Base-by-base conservation (phyloP, 2,888 invertebrate genomes). In the Drosophila recens region DNA sequence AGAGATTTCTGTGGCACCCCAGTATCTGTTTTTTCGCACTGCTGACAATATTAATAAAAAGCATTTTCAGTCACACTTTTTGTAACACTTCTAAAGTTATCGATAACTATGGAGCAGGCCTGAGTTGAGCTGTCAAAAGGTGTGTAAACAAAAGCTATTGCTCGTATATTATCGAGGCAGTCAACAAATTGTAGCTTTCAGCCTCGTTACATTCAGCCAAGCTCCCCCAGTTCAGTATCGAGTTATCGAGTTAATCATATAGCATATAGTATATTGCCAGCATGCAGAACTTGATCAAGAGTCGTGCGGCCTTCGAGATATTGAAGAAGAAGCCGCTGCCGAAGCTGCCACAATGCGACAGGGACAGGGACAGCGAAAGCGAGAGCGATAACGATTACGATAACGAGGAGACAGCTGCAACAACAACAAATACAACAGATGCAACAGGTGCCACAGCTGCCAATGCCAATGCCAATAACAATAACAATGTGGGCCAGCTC, bases 221-320 rank as follows among this genome's bases (percentile, higher is more conserved):
- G 64, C 52, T 23, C 43, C 23, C 52, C 15, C 49, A 56, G 27
- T 42, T 20, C 38, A 68, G 17, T 33, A 51, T 49, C 40, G 13
- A 40, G 20, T 30, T 15, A 36, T 42, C 34, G 11, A 38, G 17
- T 51, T n/a, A 64, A 34, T 38, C 38, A 42, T 15, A 51, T n/a
- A n/a, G n/a, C n/a, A n/a, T 40, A 23, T 8, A 9, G 17, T 48
- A 48, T 48, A 58, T 48, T 58, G 20, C 17, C 52, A 33, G n/a
- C n/a, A 81, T 81, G 83, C 67, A 70, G 11, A 76, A 69, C 56
- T 36, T 79, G 38, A 65, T 65, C 4, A 68, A 66, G 36, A 72
- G 67, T 51, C 63, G 53, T 11, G 63, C 72, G 0, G 51, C 65
- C 0, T 62, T 65, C 9, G 46, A 66, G 45, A 69, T 69, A 23